Percentiles rank a stretch among this genome's conserved stretches.
phyloP scores from a whole-genome alignment of 2,113 vertebrate genomes.

The Gopherus flavomarginatus region DNA sequence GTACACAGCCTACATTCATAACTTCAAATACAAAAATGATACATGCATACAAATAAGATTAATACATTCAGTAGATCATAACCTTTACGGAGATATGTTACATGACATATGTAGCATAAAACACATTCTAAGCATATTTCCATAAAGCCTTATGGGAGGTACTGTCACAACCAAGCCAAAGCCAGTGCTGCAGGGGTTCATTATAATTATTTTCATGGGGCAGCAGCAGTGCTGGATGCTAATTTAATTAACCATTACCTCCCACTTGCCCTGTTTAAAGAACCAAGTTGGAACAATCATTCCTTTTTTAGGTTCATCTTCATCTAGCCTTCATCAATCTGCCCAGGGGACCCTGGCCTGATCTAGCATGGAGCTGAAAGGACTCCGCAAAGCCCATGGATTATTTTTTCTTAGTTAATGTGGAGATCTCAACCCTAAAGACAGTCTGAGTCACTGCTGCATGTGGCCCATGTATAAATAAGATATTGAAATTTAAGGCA shows the following conservation, averaged over 20 bases:
- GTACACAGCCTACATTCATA: no score
- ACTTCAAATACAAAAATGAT: no score
- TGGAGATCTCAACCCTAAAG: background rate
- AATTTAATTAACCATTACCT: slow-evolving; percentile 66
- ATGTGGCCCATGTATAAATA: slow-evolving; percentile 45
- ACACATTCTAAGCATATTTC: no score
- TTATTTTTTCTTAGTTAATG: background rate
- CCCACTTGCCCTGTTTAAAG: slow-evolving; percentile 26
- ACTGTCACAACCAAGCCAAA: background rate
- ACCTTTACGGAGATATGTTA: no score
- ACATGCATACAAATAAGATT: no score
- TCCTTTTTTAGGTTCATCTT: slow-evolving; percentile 48
- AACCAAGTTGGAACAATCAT: background rate
- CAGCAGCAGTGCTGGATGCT: slow-evolving; percentile 25
- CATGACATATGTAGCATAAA: no score
- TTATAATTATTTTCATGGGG: slow-evolving; percentile 50
- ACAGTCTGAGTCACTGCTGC: slow-evolving; percentile 19
- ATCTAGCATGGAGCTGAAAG: background rate
- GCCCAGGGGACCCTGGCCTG: background rate
- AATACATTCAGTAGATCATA: no score
- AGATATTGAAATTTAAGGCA: slow-evolving; percentile 27
- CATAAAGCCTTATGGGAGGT: no score
- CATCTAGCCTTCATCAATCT: background rate
- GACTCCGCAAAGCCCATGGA: background rate
- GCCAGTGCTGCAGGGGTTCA: background rate